Evolutionary conservation across 2,113 vertebrate genomes (phyloP).

Genomic region (Chaenogobius annularis): DNA sequence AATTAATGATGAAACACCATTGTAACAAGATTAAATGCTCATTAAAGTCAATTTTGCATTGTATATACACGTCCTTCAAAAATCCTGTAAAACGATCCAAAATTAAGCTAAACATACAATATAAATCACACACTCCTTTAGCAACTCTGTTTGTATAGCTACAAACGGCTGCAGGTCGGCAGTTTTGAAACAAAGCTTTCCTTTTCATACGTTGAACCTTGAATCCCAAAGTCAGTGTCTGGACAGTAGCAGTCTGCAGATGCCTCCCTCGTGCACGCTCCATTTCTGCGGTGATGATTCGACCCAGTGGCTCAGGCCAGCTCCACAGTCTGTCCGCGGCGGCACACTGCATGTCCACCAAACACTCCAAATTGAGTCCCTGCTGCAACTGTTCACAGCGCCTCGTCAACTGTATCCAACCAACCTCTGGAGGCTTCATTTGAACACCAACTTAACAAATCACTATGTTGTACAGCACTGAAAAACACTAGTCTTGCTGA

Average conservation of each 20-base stretch:
- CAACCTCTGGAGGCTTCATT: constrained; percentile 22
- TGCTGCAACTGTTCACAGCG: constrained; percentile 21
- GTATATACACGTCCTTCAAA: too few species aligned
- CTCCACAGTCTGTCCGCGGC: constrained; percentile 7
- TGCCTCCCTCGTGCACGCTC: neutral
- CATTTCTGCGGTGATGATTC: constrained; percentile 17
- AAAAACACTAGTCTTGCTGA: neutral
- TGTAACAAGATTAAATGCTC: too few species aligned
- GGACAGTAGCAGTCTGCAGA: constrained; percentile 4
- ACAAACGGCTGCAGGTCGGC: neutral
- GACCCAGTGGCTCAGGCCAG: constrained; percentile 10
- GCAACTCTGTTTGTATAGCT: neutral
- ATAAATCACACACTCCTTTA: neutral
- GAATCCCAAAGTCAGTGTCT: constrained; percentile 3
- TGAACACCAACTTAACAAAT: constrained; percentile 20
- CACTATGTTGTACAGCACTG: neutral
- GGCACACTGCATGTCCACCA: neutral
- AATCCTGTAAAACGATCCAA: too few species aligned
- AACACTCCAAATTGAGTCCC: constrained; percentile 35
- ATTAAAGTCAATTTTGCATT: too few species aligned
- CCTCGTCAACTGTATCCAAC: constrained; percentile 20
- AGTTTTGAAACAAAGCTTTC: neutral
- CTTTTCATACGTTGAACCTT: neutral
- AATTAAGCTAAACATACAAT: too few species aligned
- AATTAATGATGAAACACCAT: too few species aligned